Percentiles rank a stretch among this genome's conserved stretches.
These are phyloP conservation scores for Crioceris asparagi DNA, from an alignment of 2,888 invertebrate genomes.

Conservation along the genomic window DNA sequence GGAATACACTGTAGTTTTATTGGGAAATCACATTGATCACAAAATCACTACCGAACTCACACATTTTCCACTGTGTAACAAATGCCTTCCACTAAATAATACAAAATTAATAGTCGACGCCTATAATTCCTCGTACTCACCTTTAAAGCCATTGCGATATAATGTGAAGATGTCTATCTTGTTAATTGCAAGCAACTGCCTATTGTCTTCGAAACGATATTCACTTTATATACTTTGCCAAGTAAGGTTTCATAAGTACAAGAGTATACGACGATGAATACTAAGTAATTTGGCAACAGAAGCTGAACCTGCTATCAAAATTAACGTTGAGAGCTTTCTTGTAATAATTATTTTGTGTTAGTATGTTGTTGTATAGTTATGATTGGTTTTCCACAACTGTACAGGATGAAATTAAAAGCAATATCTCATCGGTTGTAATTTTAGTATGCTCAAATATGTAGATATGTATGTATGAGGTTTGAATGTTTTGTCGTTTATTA, in stretches of 20 bases:
- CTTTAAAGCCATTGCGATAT: slow-evolving; percentile 22
- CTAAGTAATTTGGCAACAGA: slow-evolving; percentile 18
- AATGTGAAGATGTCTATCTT: slow-evolving; percentile 6
- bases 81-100: background rate
- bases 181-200: slow-evolving; percentile 6
- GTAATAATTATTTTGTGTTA: slow-evolving; percentile 5
- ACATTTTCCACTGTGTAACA: no score
- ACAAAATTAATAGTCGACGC: no score
- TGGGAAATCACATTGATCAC: background rate
- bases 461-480: no score
- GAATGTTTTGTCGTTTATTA: no score
- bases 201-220: slow-evolving; percentile 8
- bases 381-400: no score
- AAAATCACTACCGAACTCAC: no score
- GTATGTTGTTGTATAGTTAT: background rate
- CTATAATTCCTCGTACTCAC: no score
- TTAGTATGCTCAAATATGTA: no score
- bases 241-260: slow-evolving; percentile 20
- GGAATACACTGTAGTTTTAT: background rate
- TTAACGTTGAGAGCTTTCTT: background rate
- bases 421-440: no score
- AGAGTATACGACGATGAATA: slow-evolving; percentile 16
- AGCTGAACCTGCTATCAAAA: slow-evolving; percentile 6
- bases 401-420: no score
- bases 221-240: slow-evolving; percentile 20